Conservation (phyloP, 1,140 invertebrate genomes). For the Panagrolaimus sp. region DNA sequence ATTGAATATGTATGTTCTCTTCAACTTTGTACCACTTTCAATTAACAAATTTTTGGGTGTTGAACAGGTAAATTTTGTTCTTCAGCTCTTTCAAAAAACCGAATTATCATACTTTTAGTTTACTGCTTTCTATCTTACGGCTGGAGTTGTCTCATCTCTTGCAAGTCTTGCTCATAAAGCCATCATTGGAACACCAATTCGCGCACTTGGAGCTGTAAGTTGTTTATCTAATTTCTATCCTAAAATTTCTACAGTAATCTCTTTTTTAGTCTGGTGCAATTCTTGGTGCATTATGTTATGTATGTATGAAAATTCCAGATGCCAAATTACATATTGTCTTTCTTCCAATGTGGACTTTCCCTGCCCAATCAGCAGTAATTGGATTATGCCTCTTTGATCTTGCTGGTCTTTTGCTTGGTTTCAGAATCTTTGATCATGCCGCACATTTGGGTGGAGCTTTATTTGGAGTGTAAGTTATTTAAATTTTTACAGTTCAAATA, state of each 20-base stretch:
- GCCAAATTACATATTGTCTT: conserved; percentile 80
- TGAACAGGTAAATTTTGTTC: conserved; percentile 65
- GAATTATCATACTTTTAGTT: conserved; percentile 67
- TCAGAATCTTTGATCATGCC: conserved; percentile 92
- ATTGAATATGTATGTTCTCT: conserved; percentile 90
- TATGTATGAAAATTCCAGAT: conserved; percentile 79
- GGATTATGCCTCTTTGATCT: conserved; percentile 75
- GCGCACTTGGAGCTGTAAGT: conserved; percentile 84
- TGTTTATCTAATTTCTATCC: conserved; percentile 20
- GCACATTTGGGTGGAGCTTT: conserved; percentile 87
- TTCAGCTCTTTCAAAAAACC: conserved; percentile 4
- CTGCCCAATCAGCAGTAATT: conserved; percentile 81
- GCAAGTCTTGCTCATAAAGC: conserved; percentile 77
- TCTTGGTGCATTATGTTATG: conserved; percentile 77
- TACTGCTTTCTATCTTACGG: conserved; percentile 78
- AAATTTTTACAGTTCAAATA: neutral
- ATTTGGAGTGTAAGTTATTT: conserved; percentile 66
- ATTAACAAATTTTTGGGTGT: conserved; percentile 72
- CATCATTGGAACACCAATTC: conserved; percentile 66
- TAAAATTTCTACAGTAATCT: conserved; percentile 43
- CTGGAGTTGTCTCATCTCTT: conserved; percentile 76
- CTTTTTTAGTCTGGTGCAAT: conserved; percentile 80
- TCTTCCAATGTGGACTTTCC: conserved; percentile 78
- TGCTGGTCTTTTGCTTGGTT: conserved; percentile 75
- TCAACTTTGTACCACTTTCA: conserved; percentile 70